A percentile compares a stretch with the other conserved stretches of the same genome.
Evolutionary conservation across 2,113 vertebrate genomes (phyloP).

Genomic region (Trachemys scripta): DNA sequence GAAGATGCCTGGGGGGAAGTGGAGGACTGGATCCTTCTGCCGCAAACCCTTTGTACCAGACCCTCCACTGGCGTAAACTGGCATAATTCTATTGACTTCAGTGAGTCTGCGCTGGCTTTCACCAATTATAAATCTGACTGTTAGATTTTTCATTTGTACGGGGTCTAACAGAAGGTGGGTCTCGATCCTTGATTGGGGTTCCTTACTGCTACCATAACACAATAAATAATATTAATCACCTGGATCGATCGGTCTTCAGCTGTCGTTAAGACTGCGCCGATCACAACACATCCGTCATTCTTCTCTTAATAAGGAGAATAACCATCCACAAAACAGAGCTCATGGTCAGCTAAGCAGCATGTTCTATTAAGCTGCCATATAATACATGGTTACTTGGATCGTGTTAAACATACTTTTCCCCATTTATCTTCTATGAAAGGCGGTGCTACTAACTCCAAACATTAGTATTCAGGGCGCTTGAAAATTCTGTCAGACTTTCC

Average conservation of each 20-base stretch:
- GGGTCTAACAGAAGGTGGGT: background rate
- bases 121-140: background rate
- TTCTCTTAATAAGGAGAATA: background rate
- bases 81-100: background rate
- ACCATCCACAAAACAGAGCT: background rate
- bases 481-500: background rate
- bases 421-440: background rate
- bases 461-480: background rate
- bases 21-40: background rate
- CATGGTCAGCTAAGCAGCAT: background rate
- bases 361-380: background rate
- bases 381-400: background rate
- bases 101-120: background rate
- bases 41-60: background rate
- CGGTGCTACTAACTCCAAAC: background rate
- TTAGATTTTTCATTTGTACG: background rate
- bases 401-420: fast-evolving
- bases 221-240: background rate
- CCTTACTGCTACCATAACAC: background rate
- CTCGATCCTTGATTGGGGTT: background rate
- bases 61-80: background rate
- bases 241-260: no score
- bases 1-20: constrained; percentile 1
- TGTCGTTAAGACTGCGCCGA: no score
- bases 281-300: no score